A percentile compares a stretch with the other conserved stretches of the same genome.
phyloP scores from a whole-genome alignment of 2,113 vertebrate genomes.

The Dendropsophus ebraccatus region DNA sequence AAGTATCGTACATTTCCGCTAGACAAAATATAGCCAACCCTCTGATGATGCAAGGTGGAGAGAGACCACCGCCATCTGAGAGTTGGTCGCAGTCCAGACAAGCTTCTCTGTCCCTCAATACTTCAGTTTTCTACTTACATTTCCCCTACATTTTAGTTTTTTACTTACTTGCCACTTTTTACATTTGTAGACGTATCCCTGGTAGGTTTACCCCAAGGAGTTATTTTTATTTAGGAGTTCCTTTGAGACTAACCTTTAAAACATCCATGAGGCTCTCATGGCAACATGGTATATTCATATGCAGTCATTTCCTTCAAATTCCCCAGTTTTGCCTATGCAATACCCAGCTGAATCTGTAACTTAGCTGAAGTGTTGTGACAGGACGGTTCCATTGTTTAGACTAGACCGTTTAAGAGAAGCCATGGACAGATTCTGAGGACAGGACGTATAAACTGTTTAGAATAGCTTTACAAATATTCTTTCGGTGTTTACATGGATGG shows the following conservation, averaged over 20 bases:
- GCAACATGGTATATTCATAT: neutral
- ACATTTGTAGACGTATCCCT: too few species aligned
- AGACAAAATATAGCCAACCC: too few species aligned
- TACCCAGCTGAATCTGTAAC: constrained; percentile 35
- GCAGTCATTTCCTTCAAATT: constrained; percentile 11
- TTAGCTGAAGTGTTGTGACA: constrained; percentile 55
- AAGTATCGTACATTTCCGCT: too few species aligned
- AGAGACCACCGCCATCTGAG: too few species aligned
- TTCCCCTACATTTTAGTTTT: too few species aligned
- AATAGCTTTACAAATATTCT: constrained; percentile 58
- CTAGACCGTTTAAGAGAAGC: constrained; percentile 56
- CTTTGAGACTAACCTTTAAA: neutral
- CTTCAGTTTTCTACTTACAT: too few species aligned
- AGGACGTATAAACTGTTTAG: constrained; percentile 56
- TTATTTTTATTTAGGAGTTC: neutral
- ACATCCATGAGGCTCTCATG: constrained; percentile 22
- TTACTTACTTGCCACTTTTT: too few species aligned
- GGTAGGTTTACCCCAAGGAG: neutral
- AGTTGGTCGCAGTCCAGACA: too few species aligned
- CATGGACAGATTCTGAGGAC: neutral
- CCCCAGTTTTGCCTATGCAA: neutral
- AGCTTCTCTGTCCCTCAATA: too few species aligned
- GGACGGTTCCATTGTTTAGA: constrained; percentile 54
- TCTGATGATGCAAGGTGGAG: too few species aligned
- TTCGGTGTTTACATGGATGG: constrained; percentile 37